A percentile compares a stretch with the other conserved stretches of the same genome.
These are phyloP conservation scores for Lutjanus campechanus DNA, from an alignment of 2,797 vertebrate genomes.

Conservation along the genomic window DNA sequence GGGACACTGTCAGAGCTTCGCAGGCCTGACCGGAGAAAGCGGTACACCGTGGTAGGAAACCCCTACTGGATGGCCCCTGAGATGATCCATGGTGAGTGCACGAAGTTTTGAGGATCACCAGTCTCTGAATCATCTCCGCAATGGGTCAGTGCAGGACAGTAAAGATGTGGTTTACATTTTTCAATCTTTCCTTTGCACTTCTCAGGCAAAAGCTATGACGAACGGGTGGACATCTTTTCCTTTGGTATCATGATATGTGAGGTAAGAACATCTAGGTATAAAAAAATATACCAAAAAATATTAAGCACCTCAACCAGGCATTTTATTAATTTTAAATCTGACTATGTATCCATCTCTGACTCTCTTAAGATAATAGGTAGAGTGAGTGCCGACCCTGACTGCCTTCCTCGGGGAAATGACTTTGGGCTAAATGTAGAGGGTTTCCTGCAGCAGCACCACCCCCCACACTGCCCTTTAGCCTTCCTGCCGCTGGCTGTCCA, in stretches of 20 bases:
- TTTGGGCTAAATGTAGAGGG: constrained; percentile 92
- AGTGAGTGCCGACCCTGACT: constrained; percentile 96
- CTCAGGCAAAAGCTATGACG: constrained; percentile 94
- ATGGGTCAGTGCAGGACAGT: background rate
- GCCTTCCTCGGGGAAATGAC: constrained; percentile 93
- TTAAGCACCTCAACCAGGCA: background rate
- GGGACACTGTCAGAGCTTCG: constrained; percentile 87
- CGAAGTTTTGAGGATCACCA: background rate
- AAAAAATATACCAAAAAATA: background rate
- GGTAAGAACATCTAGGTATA: constrained; percentile 80
- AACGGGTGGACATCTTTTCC: constrained; percentile 97
- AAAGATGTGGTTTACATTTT: constrained; percentile 8
- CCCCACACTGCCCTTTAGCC: constrained; percentile 88
- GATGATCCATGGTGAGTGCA: constrained; percentile 94
- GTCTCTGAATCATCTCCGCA: background rate
- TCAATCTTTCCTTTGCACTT: constrained; percentile 30
- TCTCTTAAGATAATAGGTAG: constrained; percentile 92
- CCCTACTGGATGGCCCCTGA: constrained; percentile 99
- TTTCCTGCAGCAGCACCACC: constrained; percentile 92
- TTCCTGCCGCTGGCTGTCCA: constrained; percentile 92
- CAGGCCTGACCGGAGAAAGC: constrained; percentile 92
- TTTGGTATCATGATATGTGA: constrained; percentile 97
- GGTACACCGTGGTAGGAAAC: constrained; percentile 98
- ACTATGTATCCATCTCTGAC: background rate
- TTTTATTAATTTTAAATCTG: background rate